Conservation (phyloP, 2,797 vertebrate genomes). For the Darevskia nairensis region DNA sequence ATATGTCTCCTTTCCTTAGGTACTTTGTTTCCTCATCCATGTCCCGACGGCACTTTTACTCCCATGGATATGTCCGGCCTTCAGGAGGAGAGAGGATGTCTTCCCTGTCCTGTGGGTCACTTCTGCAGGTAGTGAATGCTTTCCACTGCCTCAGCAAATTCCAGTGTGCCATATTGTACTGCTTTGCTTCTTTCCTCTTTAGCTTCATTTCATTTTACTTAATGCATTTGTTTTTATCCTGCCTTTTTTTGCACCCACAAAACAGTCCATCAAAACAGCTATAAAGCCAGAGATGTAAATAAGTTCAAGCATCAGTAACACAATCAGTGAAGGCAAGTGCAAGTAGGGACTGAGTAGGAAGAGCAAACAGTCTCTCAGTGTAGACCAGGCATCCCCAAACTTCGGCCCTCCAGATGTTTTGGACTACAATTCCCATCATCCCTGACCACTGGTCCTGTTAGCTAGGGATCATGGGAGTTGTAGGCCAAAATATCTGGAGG, state of each 20-base stretch:
- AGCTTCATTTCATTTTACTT: background rate
- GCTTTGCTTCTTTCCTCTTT: background rate
- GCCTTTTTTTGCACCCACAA: background rate
- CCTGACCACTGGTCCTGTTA: too few species aligned
- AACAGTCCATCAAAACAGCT: background rate
- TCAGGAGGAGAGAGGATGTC: constrained; percentile 84
- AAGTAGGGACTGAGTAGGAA: too few species aligned
- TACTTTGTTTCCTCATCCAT: constrained; percentile 82
- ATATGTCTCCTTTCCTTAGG: constrained; percentile 63
- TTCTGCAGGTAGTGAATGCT: constrained; percentile 86
- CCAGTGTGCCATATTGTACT: accelerated
- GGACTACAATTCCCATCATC: too few species aligned
- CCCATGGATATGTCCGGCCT: constrained; percentile 79
- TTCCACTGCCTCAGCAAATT: background rate
- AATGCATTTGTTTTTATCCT: background rate
- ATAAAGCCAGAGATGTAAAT: background rate
- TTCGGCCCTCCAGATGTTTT: too few species aligned
- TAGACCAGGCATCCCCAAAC: too few species aligned
- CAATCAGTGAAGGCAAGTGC: background rate
- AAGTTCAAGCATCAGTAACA: background rate
- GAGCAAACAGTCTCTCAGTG: too few species aligned
- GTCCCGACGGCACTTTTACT: constrained; percentile 90
- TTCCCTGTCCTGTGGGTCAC: constrained; percentile 86
- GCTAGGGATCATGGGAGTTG: too few species aligned
- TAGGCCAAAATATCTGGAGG: too few species aligned